These are phyloP conservation scores for Xestia xanthographa DNA, from an alignment of 2,888 invertebrate genomes.

Conservation along the genomic window DNA sequence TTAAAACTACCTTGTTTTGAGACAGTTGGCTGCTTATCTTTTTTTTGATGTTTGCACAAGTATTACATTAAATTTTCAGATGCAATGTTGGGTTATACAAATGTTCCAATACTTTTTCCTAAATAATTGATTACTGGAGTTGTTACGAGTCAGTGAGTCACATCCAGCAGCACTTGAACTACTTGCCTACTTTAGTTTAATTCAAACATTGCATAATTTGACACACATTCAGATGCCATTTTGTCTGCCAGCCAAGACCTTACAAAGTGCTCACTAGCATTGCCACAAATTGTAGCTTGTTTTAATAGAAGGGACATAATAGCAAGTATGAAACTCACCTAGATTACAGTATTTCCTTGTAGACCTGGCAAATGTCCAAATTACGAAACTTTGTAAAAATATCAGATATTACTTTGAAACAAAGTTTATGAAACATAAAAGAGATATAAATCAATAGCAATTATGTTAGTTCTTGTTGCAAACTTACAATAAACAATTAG, in stretches of 20 bases:
- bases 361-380: conserved; percentile 47
- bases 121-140: not conserved
- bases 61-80: not conserved
- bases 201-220: conserved; percentile 19
- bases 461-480: conserved; percentile 40
- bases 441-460: conserved; percentile 16
- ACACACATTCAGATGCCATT: conserved; percentile 6
- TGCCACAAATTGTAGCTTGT: conserved; percentile 11
- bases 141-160: not conserved
- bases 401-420: conserved; percentile 5
- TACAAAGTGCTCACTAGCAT: conserved; percentile 4
- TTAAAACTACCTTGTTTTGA: conserved; percentile 21
- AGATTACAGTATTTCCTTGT: conserved; percentile 19
- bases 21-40: conserved; percentile 7
- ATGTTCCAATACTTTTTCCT: not conserved
- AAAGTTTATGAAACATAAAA: conserved; percentile 1
- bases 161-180: not conserved
- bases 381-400: conserved; percentile 18
- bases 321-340: conserved; percentile 35
- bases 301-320: conserved; percentile 14
- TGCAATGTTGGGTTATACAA: not conserved
- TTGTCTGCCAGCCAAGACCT: conserved; percentile 20
- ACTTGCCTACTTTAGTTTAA: conserved; percentile 21
- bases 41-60: conserved; percentile 24
- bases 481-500: conserved; percentile 57